Evolutionary conservation across 2,888 invertebrate genomes (phyloP).

Genomic region (Sesia apiformis): DNA sequence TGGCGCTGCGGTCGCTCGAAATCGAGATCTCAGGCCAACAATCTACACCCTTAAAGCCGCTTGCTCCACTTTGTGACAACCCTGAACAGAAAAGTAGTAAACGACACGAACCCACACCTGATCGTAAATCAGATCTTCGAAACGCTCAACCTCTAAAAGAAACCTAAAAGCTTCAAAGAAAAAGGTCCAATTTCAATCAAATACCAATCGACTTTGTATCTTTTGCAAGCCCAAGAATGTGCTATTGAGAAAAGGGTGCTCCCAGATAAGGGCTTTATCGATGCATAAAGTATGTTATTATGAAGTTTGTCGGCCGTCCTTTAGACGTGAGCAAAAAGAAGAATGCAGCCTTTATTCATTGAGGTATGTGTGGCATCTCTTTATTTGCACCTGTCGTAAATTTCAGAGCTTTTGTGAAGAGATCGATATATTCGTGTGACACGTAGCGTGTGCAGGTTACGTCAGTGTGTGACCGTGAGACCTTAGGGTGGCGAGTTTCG

Average conservation of each 20-base stretch:
- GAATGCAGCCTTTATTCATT: slow-evolving; percentile 36
- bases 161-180: slow-evolving; percentile 25
- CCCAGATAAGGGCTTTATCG: slow-evolving; percentile 61
- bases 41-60: no score
- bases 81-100: slow-evolving; percentile 45
- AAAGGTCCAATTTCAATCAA: slow-evolving; percentile 31
- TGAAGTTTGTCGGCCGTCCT: slow-evolving; percentile 46
- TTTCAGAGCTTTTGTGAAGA: slow-evolving; percentile 26
- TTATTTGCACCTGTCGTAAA: slow-evolving; percentile 55
- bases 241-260: slow-evolving; percentile 61
- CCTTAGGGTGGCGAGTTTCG: background rate
- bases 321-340: slow-evolving; percentile 28
- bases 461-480: background rate
- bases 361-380: slow-evolving; percentile 43
- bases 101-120: slow-evolving; percentile 46
- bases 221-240: slow-evolving; percentile 40
- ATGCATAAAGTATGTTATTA: slow-evolving; percentile 66
- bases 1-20: no score
- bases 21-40: no score
- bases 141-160: slow-evolving; percentile 21
- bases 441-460: slow-evolving; percentile 13
- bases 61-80: slow-evolving; percentile 49
- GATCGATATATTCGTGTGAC: slow-evolving; percentile 18
- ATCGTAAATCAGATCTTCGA: slow-evolving; percentile 47
- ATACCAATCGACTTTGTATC: slow-evolving; percentile 31